Percentiles rank a stretch among this genome's conserved stretches.
phyloP scores from a whole-genome alignment of 2,113 vertebrate genomes.

The Rattus rattus region DNA sequence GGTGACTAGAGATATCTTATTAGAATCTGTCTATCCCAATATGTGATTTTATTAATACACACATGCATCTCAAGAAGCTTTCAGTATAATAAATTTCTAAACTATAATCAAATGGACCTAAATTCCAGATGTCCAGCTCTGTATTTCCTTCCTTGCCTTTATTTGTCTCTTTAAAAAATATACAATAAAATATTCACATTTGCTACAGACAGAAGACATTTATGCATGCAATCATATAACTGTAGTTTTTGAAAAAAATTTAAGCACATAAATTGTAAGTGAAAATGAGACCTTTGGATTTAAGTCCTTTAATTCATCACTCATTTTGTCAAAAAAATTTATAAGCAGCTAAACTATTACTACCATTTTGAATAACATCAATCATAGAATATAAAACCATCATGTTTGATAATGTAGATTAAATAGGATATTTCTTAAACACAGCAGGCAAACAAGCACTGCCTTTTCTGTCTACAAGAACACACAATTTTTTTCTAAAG shows the following conservation, averaged over 20 bases:
- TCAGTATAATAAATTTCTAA: neutral
- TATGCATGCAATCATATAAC: neutral
- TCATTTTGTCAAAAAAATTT: slow-evolving; percentile 55
- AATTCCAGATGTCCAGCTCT: neutral
- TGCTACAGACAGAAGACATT: neutral
- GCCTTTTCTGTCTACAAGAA: neutral
- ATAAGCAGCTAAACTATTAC: neutral
- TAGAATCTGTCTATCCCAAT: no score
- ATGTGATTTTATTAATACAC: no score
- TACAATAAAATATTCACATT: neutral
- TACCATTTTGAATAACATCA: neutral
- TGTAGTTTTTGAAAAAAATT: slow-evolving; percentile 16
- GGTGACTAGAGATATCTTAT: no score
- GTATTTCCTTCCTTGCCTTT: neutral
- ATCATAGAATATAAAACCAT: neutral
- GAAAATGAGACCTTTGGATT: slow-evolving; percentile 59
- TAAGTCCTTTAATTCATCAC: slow-evolving; percentile 17
- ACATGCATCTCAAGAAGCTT: no score
- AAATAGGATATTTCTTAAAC: neutral
- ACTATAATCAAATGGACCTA: neutral
- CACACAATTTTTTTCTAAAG: neutral
- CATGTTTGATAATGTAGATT: neutral
- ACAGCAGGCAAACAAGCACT: neutral
- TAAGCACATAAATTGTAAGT: slow-evolving; percentile 27
- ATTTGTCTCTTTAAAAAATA: neutral